Evolutionary conservation across 2,888 invertebrate genomes (phyloP), one percentile per base, ranked within the genome.

Genomic region (Phrixothrix hirtus): DNA sequence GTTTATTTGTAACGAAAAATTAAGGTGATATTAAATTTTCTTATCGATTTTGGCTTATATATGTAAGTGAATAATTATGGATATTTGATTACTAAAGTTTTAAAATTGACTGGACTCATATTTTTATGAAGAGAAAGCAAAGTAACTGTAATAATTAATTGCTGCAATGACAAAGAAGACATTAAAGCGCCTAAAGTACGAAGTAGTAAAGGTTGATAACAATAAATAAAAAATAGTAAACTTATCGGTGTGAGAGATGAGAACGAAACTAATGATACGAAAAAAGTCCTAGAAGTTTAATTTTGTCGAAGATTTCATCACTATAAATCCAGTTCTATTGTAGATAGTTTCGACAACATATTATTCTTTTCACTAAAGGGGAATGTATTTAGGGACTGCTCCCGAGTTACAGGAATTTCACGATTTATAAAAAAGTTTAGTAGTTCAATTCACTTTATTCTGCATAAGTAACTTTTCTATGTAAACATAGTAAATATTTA

Each of bases 231-330:
- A 50, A 55, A 55, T 50, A 55, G 42, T 44, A 55, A 55, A 55
- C 48, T 48, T 54, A 50, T 45, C 50, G 55, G 55, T 50, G 45
- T 42, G 35, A 50, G 42, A 39, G 49, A 32, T 41, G 52, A 59
- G 57, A 57, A 59, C 45, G 48, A 57, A 59, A 59, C 56, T 59
- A 60, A 61, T 54, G 55, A 60, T 44, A 61, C 48, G 57, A 68
- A 60, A 63, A 68, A 69, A 66, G 67, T 66, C 59, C 64, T 62
- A 64, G 64, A 68, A 71, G 68, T 73, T 73, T 72, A 73, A 73
- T 73, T 72, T 72, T 70, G 70, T 67, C 69, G 67, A 65, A 68
- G 70, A 71, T 72, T 73, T 73, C 72, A 71, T 72, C 71, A 72
- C 69, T 65, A 72, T 73, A 72, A 73, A 73, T 73, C 72, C 70